phyloP scores from a whole-genome alignment of 2,113 vertebrate species.

The Trogon surrucura region DNA sequence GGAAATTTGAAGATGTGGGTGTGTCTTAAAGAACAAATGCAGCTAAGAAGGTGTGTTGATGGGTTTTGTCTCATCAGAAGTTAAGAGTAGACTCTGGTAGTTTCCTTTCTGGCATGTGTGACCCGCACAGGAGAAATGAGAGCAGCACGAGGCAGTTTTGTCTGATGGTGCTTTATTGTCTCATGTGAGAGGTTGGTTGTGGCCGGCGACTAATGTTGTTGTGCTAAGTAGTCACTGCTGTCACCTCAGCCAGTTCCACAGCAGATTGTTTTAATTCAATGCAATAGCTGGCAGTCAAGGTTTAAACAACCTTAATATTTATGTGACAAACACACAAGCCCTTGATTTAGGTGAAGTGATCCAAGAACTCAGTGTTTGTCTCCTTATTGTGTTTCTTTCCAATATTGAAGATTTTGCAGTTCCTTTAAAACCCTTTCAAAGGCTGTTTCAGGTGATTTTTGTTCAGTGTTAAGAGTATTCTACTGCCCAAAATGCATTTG shows the following conservation, averaged over 20 bases:
- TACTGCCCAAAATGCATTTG: not conserved
- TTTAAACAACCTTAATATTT: not conserved
- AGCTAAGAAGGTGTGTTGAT: not conserved
- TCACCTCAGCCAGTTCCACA: not conserved
- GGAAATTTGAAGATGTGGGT: not conserved
- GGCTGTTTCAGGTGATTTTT: not conserved
- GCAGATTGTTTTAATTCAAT: not conserved
- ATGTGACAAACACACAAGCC: not conserved
- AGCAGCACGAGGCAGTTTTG: not conserved
- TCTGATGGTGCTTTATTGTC: not conserved
- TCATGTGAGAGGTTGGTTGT: not conserved
- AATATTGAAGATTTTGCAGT: not conserved
- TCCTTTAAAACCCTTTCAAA: not conserved
- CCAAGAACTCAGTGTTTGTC: not conserved
- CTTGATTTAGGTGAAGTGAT: not conserved
- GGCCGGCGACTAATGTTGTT: not conserved
- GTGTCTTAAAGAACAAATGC: not conserved
- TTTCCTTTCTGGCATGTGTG: not conserved
- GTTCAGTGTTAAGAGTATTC: not conserved
- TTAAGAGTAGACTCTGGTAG: fast-evolving
- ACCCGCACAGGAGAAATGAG: fast-evolving
- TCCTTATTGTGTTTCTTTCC: not conserved
- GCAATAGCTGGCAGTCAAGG: not conserved
- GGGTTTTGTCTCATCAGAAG: not conserved
- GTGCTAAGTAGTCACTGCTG: not conserved